Base-by-base conservation (phyloP, 2,113 vertebrate genomes). In the Eidolon helvum region DNA sequence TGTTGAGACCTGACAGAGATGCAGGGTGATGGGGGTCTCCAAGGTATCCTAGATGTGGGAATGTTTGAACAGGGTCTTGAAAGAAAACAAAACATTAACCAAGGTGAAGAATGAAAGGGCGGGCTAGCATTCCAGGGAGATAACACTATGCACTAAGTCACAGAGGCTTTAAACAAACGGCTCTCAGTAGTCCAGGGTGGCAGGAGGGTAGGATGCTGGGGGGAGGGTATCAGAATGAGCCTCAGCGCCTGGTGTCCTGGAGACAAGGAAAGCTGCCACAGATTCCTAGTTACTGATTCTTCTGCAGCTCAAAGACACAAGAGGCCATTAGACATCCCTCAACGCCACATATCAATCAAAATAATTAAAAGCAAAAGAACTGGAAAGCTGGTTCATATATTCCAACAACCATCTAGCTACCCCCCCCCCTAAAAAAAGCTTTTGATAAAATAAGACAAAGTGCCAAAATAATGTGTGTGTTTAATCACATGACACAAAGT, bases 361-460 rank as follows among this genome's bases (percentile, higher is more conserved):
- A 94, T 95, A 91, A 86, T 95, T 88, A 94, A 86, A 95, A 95
- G 71, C 92, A 77, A 94, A 93, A 95, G 83, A 90, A 55, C 75
- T 2, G 0, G 53, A 95, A 97, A 87, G 57, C 90, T 61, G 53
- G 57, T 53, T 90, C 69, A 16, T 71, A 50, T 91, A 74, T 68
- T 90, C 68, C 30, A 71, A 74, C 50, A 91, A 91, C 83, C 83
- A 66, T 90, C 74, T 83, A 87, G 68, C 79, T 93, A 61, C 8
- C 26, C 30, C 69, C 65, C 15, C 21, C 40, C 15, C 26, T 0
- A 2, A 69, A 95, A 95, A 68, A 74, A 80, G 33, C 65, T 88
- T 92, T 82, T 86, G 59, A 87, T 96, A 94, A 87, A 95, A 59
- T 84, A 68, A 78, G 59, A 71, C 50, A 19, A 92, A 80, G 50